These are phyloP conservation scores for Euthynnus affinis DNA, from an alignment of 2,797 vertebrate species.

Conservation along the genomic window DNA sequence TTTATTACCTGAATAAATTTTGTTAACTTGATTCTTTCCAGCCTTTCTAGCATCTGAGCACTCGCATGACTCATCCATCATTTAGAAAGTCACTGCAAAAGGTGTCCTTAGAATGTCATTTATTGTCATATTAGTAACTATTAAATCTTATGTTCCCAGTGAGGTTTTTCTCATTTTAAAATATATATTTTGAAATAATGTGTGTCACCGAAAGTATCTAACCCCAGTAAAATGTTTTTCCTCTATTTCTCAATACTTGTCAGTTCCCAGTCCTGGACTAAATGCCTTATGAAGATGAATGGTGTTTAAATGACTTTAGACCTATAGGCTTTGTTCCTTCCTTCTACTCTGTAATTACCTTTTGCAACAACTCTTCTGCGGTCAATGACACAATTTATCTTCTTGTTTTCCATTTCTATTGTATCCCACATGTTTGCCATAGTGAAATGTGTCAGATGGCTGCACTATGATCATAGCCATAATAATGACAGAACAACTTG, in stretches of 20 bases:
- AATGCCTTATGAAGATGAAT: conserved; percentile 52
- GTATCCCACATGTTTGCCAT: conserved; percentile 53
- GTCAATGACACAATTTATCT: conserved; percentile 42
- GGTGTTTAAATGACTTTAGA: conserved; percentile 55
- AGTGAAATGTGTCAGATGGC: conserved; percentile 56
- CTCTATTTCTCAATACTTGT: conserved; percentile 39
- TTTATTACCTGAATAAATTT: too few species aligned
- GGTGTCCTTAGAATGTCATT: not conserved
- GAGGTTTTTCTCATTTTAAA: conserved; percentile 7
- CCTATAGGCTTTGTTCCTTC: not conserved
- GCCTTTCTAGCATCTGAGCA: not conserved
- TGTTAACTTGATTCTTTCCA: too few species aligned
- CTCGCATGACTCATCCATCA: not conserved
- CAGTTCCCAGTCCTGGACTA: conserved; percentile 9
- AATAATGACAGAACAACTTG: conserved; percentile 50
- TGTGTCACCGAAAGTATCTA: conserved; percentile 42
- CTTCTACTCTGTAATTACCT: not conserved
- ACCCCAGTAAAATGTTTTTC: conserved; percentile 26
- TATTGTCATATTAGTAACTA: not conserved
- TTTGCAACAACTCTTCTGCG: conserved; percentile 27
- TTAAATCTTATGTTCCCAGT: conserved; percentile 11
- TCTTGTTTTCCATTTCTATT: conserved; percentile 33
- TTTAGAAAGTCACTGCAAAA: not conserved
- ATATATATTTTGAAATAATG: conserved; percentile 23
- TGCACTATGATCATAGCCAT: conserved; percentile 46